A percentile compares a stretch with the other conserved stretches of the same genome.
Evolutionary conservation across 2,797 vertebrate genomes (phyloP).

Genomic region (Bovichtus variegatus): DNA sequence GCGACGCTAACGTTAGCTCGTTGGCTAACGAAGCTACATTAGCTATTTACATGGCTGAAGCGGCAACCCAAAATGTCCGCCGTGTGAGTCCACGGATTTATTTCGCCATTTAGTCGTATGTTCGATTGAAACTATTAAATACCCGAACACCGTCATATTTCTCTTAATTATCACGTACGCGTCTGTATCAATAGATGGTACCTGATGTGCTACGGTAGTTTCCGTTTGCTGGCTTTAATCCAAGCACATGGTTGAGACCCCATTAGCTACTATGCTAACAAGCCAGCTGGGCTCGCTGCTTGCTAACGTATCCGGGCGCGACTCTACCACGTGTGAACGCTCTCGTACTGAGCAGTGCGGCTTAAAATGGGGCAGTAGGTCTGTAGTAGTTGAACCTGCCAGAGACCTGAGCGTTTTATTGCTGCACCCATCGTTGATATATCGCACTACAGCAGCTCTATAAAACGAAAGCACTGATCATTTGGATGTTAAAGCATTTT

Average conservation of each 20-base stretch:
- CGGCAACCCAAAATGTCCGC: conserved; percentile 88
- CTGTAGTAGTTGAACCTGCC: conserved; percentile 12
- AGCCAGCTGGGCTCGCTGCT: conserved; percentile 43
- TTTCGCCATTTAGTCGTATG: conserved; percentile 15
- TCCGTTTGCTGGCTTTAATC: conserved; percentile 74
- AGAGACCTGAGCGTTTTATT: not conserved
- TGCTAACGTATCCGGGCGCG: conserved; percentile 63
- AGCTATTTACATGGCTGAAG: conserved; percentile 74
- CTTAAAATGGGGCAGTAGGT: conserved; percentile 67
- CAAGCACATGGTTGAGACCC: conserved; percentile 84
- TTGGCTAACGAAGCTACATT: conserved; percentile 48
- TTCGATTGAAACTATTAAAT: rapidly evolving
- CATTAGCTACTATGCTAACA: conserved; percentile 74
- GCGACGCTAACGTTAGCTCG: not conserved
- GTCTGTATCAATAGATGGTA: rapidly evolving
- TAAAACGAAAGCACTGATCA: not conserved
- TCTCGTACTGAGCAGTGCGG: conserved; percentile 32
- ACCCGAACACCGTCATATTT: rapidly evolving
- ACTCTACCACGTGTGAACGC: conserved; percentile 81
- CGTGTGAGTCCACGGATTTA: conserved; percentile 55
- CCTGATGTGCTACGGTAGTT: not conserved
- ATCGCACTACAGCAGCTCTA: rapidly evolving
- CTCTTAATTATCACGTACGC: rapidly evolving
- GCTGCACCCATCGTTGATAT: not conserved
- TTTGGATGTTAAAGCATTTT: not conserved